Evolutionary conservation across 92 coral and sea anemone species (phyloP).

Genomic region (Galaxea fascicularis): DNA sequence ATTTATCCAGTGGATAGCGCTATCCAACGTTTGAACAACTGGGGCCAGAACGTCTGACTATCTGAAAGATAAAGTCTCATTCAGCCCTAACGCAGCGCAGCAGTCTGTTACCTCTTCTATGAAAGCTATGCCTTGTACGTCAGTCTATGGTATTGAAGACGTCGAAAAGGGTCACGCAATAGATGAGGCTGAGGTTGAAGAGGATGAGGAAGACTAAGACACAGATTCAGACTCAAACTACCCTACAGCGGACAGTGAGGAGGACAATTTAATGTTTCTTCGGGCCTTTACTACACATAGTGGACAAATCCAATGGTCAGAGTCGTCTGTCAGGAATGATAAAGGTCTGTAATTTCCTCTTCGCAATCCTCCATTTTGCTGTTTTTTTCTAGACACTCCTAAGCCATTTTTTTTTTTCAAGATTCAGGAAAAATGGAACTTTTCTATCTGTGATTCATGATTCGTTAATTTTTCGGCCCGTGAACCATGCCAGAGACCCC

Average conservation of each 20-base stretch:
- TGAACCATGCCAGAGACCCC: conserved; percentile 45
- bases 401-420: conserved; percentile 29
- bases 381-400: too few species aligned
- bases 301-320: not conserved
- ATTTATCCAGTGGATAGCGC: too few species aligned
- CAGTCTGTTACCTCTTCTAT: too few species aligned
- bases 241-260: conserved; percentile 27
- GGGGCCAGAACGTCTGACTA: conserved; percentile 17
- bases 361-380: not conserved
- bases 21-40: too few species aligned
- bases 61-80: conserved; percentile 1
- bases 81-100: conserved; percentile 4
- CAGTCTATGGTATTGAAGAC: conserved; percentile 1
- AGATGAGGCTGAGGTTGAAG: too few species aligned
- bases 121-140: conserved; percentile 13
- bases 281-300: not conserved
- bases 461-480: conserved; percentile 16
- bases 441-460: conserved; percentile 44
- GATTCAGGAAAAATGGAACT: conserved; percentile 42
- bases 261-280: not conserved
- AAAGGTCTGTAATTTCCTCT: too few species aligned
- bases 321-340: not conserved
- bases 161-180: conserved; percentile 10
- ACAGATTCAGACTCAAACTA: conserved; percentile 24
- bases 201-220: conserved; percentile 36